Evolutionary conservation across 1,140 invertebrate genomes (phyloP).

Genomic region (Frieseomelitta varia): DNA sequence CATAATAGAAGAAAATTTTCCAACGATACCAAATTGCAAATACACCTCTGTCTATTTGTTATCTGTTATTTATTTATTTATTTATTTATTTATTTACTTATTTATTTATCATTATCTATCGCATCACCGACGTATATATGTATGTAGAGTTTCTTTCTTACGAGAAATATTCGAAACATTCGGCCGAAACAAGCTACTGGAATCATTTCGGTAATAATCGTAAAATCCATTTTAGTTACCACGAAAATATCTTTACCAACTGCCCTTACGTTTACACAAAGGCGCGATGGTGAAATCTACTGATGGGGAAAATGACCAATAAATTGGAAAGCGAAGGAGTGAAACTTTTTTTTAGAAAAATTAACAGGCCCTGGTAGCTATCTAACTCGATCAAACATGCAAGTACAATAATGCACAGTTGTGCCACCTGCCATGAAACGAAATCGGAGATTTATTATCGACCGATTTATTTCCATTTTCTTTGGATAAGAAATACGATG

Average conservation of each 20-base stretch:
- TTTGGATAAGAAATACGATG: too few species aligned
- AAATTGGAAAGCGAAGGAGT: slow-evolving; percentile 59
- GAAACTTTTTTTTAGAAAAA: not conserved
- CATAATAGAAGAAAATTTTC: slow-evolving; percentile 51
- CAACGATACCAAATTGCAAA: too few species aligned
- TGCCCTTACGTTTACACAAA: not conserved
- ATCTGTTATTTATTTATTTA: too few species aligned
- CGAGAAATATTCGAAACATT: not conserved
- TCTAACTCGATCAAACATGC: too few species aligned
- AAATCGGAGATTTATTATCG: not conserved
- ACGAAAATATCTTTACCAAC: slow-evolving; percentile 2
- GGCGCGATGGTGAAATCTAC: too few species aligned
- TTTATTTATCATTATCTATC: too few species aligned
- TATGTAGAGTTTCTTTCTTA: too few species aligned
- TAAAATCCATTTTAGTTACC: not conserved
- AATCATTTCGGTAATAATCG: not conserved
- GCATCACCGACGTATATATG: too few species aligned
- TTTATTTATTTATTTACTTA: too few species aligned
- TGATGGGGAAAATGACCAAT: slow-evolving; percentile 55
- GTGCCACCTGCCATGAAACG: slow-evolving; percentile 5
- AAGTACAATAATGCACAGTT: not conserved
- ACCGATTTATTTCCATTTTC: too few species aligned
- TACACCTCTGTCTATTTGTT: too few species aligned
- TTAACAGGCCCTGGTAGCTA: not conserved
- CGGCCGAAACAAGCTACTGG: too few species aligned